Evolutionary conservation across 2,797 vertebrate genomes (phyloP).

Genomic region (Meriones psammophilus): DNA sequence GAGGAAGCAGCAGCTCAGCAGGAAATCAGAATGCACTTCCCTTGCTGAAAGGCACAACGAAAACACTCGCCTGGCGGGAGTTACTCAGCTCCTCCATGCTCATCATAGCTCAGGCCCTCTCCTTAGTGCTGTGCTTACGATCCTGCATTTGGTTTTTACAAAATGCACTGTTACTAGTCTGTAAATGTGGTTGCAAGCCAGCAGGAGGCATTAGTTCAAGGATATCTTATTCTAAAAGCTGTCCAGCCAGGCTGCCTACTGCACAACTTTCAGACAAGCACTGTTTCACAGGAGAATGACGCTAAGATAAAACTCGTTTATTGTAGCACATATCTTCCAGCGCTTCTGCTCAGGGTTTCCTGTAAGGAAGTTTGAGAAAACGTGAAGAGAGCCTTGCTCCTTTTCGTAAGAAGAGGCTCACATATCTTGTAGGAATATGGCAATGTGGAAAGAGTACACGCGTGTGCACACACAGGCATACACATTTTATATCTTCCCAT

Average conservation of each 20-base stretch:
- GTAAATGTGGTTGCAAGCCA: not conserved
- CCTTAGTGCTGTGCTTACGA: not conserved
- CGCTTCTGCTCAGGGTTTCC: not conserved
- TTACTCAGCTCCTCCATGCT: not conserved
- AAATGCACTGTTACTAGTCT: not conserved
- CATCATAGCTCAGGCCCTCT: not conserved
- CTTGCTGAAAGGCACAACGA: not conserved
- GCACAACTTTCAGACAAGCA: not conserved
- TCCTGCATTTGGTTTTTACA: slow-evolving; percentile 44
- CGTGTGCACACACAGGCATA: not conserved
- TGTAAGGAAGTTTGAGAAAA: not conserved
- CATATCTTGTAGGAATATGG: slow-evolving; percentile 26
- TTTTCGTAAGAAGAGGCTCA: not conserved
- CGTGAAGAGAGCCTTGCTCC: not conserved
- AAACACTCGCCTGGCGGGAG: not conserved
- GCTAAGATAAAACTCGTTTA: not conserved
- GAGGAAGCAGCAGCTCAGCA: not conserved
- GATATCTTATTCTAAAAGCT: not conserved
- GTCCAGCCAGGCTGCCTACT: not conserved
- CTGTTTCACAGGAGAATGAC: not conserved
- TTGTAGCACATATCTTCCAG: slow-evolving; percentile 6
- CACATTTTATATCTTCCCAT: not conserved
- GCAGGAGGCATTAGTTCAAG: not conserved
- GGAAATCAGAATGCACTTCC: not conserved
- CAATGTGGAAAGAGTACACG: not conserved